Percentiles rank a stretch among this genome's conserved stretches.
Evolutionary conservation across 2,113 vertebrate species (phyloP).

Genomic region (Platycercus adscitus): DNA sequence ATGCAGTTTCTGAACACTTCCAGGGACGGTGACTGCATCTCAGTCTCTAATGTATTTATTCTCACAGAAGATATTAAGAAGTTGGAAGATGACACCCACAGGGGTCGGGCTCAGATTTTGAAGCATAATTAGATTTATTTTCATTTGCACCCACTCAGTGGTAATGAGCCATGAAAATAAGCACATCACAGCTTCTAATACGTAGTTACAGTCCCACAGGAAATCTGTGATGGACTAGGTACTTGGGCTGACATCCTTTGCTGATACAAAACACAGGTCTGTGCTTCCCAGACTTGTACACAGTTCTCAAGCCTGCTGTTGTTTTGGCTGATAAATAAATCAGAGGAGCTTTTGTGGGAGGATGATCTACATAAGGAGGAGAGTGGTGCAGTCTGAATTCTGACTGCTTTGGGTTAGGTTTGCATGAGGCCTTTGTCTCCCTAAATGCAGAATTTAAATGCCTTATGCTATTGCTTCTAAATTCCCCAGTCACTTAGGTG

Average conservation of each 20-base stretch:
- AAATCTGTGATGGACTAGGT: background rate
- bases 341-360: background rate
- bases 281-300: background rate
- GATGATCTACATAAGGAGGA: accelerated
- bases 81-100: background rate
- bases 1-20: background rate
- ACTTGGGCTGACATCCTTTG: background rate
- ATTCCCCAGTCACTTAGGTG: background rate
- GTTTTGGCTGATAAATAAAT: background rate
- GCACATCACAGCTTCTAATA: background rate
- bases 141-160: background rate
- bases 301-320: background rate
- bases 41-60: background rate
- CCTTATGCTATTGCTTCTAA: background rate
- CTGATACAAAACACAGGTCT: background rate
- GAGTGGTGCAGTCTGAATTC: background rate
- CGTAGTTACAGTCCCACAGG: background rate
- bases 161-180: background rate
- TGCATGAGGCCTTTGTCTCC: background rate
- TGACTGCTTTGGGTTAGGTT: background rate
- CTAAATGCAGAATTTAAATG: background rate
- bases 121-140: background rate
- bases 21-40: background rate
- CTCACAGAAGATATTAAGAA: background rate
- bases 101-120: background rate